Evolutionary conservation across 2,888 invertebrate genomes (phyloP).

Genomic region (Pseudoips prasinana): DNA sequence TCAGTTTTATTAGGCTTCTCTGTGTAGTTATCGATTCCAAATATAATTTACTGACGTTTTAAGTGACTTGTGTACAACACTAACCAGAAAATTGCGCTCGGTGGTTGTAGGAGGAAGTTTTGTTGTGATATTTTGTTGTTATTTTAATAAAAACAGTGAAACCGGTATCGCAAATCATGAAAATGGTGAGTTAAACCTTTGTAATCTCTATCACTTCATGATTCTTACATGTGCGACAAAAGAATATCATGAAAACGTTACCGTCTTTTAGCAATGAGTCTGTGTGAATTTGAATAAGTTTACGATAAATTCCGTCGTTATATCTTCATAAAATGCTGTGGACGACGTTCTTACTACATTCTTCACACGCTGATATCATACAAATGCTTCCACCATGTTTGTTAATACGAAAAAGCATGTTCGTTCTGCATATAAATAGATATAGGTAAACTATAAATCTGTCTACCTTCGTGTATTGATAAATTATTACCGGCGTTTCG

Average conservation of each 20-base stretch:
- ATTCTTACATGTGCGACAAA: neutral
- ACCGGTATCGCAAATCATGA: conserved; percentile 38
- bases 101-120: conserved; percentile 62
- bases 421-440: conserved; percentile 1
- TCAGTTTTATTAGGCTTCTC: too few species aligned
- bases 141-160: conserved; percentile 46
- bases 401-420: conserved; percentile 8
- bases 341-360: neutral
- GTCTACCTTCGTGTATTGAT: conserved; percentile 30
- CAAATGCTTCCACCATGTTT: too few species aligned
- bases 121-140: conserved; percentile 67
- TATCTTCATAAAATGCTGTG: conserved; percentile 4
- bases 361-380: too few species aligned
- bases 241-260: conserved; percentile 1
- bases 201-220: neutral
- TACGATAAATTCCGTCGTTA: conserved; percentile 14
- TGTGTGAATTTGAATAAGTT: conserved; percentile 24
- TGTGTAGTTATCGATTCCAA: too few species aligned
- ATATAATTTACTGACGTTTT: too few species aligned
- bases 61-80: too few species aligned
- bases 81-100: conserved; percentile 50
- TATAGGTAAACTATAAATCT: conserved; percentile 16
- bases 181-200: conserved; percentile 53
- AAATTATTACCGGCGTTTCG: conserved; percentile 31
- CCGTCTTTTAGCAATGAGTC: conserved; percentile 15